phyloP scores from a whole-genome alignment of 2,113 vertebrate species.

The Mobula birostris region DNA sequence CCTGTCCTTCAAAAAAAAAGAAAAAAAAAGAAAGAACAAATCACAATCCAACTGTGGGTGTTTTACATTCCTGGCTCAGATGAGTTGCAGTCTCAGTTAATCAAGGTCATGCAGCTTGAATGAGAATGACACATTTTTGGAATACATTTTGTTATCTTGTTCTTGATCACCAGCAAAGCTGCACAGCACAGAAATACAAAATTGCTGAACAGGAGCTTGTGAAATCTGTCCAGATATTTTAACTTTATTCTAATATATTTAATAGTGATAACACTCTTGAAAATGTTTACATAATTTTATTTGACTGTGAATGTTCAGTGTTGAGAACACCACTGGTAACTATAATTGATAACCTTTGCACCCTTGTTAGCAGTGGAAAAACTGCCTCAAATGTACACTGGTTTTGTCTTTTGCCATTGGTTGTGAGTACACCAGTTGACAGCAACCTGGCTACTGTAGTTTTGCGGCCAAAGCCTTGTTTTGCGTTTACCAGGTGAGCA shows the following conservation, averaged over 20 bases:
- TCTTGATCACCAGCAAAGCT: background rate
- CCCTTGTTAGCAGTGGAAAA: background rate
- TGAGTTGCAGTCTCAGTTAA: background rate
- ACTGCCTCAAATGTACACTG: background rate
- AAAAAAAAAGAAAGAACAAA: background rate
- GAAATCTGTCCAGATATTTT: background rate
- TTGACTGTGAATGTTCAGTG: background rate
- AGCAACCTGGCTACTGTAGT: background rate
- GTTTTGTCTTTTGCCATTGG: background rate
- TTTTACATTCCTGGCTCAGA: background rate
- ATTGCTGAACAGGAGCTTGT: background rate
- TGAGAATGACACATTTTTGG: background rate
- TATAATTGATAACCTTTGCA: background rate
- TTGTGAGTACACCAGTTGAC: background rate
- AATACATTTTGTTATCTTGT: background rate
- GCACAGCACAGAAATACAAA: background rate
- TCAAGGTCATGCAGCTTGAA: background rate
- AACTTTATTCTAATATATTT: background rate
- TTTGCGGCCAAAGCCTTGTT: no score
- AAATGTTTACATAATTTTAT: background rate
- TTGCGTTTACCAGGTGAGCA: background rate
- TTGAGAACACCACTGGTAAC: background rate
- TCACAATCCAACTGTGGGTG: background rate
- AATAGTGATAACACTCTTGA: background rate
- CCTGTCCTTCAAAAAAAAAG: background rate